These are phyloP conservation scores for Urocyon cinereoargenteus DNA, from an alignment of 2,797 vertebrate species.

Conservation along the genomic window DNA sequence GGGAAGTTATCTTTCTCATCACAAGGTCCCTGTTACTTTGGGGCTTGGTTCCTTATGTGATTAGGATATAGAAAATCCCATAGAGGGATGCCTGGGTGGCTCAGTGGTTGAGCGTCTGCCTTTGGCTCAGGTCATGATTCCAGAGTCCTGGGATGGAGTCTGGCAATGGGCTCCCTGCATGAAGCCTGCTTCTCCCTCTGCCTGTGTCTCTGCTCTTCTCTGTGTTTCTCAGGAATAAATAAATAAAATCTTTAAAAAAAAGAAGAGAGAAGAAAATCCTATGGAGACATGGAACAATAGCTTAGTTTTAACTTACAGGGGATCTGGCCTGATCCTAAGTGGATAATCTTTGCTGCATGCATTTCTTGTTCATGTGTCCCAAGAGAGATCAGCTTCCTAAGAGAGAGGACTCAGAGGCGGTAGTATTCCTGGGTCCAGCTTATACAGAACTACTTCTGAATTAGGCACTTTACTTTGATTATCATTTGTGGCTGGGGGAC, in stretches of 20 bases:
- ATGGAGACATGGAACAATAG: not conserved
- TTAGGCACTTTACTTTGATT: not conserved
- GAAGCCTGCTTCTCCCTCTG: too few species aligned
- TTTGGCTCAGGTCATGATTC: too few species aligned
- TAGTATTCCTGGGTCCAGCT: not conserved
- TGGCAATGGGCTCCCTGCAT: too few species aligned
- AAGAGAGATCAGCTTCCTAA: not conserved
- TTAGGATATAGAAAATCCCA: not conserved
- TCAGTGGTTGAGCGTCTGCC: too few species aligned
- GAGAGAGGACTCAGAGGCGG: not conserved
- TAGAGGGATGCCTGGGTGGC: too few species aligned
- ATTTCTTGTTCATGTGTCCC: not conserved
- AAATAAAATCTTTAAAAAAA: too few species aligned
- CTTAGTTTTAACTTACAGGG: not conserved
- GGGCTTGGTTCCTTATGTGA: not conserved
- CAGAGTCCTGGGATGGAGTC: too few species aligned
- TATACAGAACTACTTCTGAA: not conserved
- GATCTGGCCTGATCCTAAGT: not conserved
- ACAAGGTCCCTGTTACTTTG: not conserved
- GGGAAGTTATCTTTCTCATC: not conserved
- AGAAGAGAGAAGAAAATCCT: not conserved
- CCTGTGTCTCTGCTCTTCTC: too few species aligned
- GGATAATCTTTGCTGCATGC: not conserved
- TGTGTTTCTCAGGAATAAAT: too few species aligned
- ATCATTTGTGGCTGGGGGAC: not conserved